Base-by-base conservation (phyloP, 1,140 invertebrate species). In the Cyclargus thomasi region DNA sequence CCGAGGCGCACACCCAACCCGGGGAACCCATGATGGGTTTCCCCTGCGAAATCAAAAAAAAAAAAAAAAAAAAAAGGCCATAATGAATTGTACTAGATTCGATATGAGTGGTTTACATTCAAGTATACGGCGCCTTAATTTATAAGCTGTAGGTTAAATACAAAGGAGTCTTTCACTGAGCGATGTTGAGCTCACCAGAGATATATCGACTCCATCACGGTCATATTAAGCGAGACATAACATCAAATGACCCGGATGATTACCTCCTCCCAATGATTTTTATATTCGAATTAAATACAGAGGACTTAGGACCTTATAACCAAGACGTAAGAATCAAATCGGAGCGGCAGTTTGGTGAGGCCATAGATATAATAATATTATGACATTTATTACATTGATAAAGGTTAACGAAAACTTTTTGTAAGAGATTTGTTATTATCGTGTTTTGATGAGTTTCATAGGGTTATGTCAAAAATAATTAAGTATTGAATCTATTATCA, bases 171-270 rank as follows among this genome's bases (percentile, higher is more conserved):
- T n/a, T n/a, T 47, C 39, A 11, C 11, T 47, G 5, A 47, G 29
- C 14, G 39, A 47, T 47, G 39, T 14, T 47, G 39, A 47, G 4
- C 11, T 47, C 39, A 55, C 17, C 17, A 21, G 55, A 55, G 53
- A 20, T 21, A 59, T 59, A 59, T 18, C 10, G 53, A 55, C 18
- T 55, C 55, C 17, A 20, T 20, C 55, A 20, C 11, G 7, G 55
- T 11, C 17, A 59, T 59, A 59, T 59, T 59, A 59, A 59, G 20
- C 55, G 20, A 17, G 16, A 55, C 10, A 59, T 22, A 59, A 21
- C 18, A 59, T 5, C 17, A 59, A 59, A 59, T 59, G 55, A 59
- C 10, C 55, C 55, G 55, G 10, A 21, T 59, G 55, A 59, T 59
- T 20, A 59, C 55, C 20, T 59, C 20, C 18, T 8, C 10, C 18